Base-by-base conservation (phyloP, 2,797 vertebrate genomes). In the Hyperoplus lanceolatus region DNA sequence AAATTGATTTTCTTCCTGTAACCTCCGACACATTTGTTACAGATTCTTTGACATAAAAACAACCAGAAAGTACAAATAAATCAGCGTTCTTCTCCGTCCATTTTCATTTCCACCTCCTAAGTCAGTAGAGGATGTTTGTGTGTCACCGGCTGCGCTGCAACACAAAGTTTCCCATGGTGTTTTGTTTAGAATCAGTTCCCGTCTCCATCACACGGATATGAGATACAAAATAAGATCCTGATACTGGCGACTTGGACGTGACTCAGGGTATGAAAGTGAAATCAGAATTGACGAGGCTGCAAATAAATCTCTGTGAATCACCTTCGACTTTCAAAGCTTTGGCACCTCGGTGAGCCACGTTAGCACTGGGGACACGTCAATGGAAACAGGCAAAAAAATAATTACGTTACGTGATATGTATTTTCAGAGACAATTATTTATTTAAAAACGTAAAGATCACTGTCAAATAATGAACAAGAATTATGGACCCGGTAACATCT, bases 1-100 rank as follows among this genome's bases (percentile, higher is more conserved):
- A 75, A 71, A 83, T 83, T 65, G 79, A 80, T 87, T 86, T 87
- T 82, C 57, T 63, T 78, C 65, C 62, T 73, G 49, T 75, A 79
- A 73, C 64, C 53, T 59, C 72, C 21, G 43, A 73, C 63, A 75
- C 80, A 82, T 75, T 70, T 74, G 73, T 36, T 54, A 60, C 46
- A 55, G 58, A 83, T 53, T 82, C 68, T 73, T 11, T 41, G 50
- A 66, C 16, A 42, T 64, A 77, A 77, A 83, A 82, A 76, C 56
- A 55, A 59, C 51, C 58, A 68, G 50, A 65, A 11, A 74, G 69
- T 69, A 62, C 29, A 9, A 1, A 83, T 73, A 50, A 48, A 55
- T 72, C 43, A 8, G 63, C 65, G 57, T 29, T 29, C 29, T 29
- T 29, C 29, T 13, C 62, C 49, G 5, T 82, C 13, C 55, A 55